phyloP scores from a whole-genome alignment of 2,797 vertebrate species.

The Mormyrops attenuatus region DNA sequence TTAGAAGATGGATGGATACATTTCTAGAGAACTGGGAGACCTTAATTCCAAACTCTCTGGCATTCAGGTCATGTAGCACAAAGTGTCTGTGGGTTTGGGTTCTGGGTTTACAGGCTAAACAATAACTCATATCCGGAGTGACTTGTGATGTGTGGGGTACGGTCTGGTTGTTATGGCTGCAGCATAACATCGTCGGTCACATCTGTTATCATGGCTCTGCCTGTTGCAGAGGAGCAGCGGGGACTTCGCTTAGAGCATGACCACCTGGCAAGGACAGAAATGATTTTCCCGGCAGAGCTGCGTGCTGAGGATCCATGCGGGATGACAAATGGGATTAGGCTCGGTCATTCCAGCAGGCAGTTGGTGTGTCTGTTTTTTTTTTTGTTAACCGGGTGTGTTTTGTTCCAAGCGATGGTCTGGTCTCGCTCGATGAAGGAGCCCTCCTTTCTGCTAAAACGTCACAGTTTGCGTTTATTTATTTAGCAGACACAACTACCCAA shows the following conservation, averaged over 20 bases:
- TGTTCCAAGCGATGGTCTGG: not conserved
- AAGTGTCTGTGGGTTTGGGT: not conserved
- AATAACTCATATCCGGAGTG: not conserved
- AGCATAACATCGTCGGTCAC: not conserved
- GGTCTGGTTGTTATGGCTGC: not conserved
- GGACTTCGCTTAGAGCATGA: not conserved
- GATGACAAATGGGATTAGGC: not conserved
- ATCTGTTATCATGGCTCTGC: not conserved
- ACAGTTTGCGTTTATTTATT: not conserved
- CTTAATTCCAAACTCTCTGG: not conserved
- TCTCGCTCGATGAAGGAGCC: not conserved
- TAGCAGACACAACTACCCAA: not conserved
- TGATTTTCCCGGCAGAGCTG: not conserved
- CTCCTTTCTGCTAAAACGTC: not conserved
- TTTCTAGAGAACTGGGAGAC: not conserved
- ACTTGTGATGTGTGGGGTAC: not conserved
- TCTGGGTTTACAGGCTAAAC: not conserved
- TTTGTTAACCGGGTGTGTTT: not conserved
- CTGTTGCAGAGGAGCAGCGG: not conserved
- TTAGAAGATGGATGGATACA: not conserved
- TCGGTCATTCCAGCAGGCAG: not conserved
- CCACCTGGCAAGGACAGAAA: not conserved
- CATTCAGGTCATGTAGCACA: not conserved
- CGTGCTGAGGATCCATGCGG: too few species aligned
- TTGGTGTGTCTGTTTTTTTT: not conserved